phyloP scores from a whole-genome alignment of 2,113 vertebrate genomes.

The Ciconia maguari region DNA sequence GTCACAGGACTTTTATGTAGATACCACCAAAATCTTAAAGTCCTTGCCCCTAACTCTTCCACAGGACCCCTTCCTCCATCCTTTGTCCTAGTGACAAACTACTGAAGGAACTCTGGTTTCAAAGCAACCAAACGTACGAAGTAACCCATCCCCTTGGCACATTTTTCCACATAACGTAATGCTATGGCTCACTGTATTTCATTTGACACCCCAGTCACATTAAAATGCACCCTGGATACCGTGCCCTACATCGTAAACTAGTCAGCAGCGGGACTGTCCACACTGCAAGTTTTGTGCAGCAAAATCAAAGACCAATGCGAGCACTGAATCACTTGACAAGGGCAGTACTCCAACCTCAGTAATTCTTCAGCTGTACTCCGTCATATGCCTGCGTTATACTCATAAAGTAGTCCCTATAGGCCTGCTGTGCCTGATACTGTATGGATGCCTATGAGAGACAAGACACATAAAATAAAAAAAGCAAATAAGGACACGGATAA shows the following conservation, averaged over 20 bases:
- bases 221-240: neutral
- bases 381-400: neutral
- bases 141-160: neutral
- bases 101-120: neutral
- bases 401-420: neutral
- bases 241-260: neutral
- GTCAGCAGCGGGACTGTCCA: neutral
- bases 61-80: neutral
- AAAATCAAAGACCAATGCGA: neutral
- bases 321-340: neutral
- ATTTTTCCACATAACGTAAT: neutral
- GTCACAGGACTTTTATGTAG: neutral
- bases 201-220: neutral
- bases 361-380: neutral
- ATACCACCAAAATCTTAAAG: neutral
- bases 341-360: neutral
- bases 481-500: neutral
- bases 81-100: neutral
- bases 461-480: neutral
- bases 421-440: neutral
- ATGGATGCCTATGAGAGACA: neutral
- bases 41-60: neutral
- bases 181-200: neutral
- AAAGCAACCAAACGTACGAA: neutral
- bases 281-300: neutral